A percentile compares a stretch with the other conserved stretches of the same genome.
phyloP scores from a whole-genome alignment of 2,113 vertebrate genomes.

The Vulpes vulpes region DNA sequence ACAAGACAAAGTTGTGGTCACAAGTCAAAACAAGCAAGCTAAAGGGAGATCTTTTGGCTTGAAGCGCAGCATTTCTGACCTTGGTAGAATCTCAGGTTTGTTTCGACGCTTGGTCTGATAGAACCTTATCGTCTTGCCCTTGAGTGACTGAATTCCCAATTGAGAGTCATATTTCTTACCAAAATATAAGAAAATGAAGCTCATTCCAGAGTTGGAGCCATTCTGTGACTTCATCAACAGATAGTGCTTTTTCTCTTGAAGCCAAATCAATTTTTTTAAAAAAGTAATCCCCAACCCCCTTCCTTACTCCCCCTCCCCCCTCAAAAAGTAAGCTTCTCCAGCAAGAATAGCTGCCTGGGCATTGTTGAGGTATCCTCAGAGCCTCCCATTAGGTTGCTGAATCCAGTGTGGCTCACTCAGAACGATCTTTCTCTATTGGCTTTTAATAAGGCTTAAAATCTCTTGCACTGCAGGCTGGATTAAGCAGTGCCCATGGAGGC shows the following conservation, averaged over 20 bases:
- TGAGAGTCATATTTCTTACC: constrained; percentile 80
- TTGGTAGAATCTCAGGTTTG: constrained; percentile 87
- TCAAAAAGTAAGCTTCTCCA: not conserved
- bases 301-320: not conserved
- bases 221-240: constrained; percentile 41
- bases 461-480: not conserved
- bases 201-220: constrained; percentile 61
- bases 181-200: constrained; percentile 85
- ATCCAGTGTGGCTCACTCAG: not conserved
- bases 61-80: constrained; percentile 89
- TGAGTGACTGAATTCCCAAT: constrained; percentile 83
- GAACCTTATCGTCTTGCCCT: constrained; percentile 86
- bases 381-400: not conserved
- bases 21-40: constrained; percentile 89
- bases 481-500: not conserved
- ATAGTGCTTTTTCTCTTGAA: constrained; percentile 59
- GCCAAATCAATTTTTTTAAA: not conserved
- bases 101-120: constrained; percentile 81
- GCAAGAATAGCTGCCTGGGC: not conserved
- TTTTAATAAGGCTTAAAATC: constrained; percentile 1
- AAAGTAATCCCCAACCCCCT: not conserved
- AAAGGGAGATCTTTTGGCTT: constrained; percentile 78
- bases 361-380: not conserved
- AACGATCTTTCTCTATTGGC: not conserved
- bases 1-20: constrained; percentile 87